Evolutionary conservation across 2,113 vertebrate genomes (phyloP), one percentile per base, ranked within the genome.

Genomic region (Physeter macrocephalus): DNA sequence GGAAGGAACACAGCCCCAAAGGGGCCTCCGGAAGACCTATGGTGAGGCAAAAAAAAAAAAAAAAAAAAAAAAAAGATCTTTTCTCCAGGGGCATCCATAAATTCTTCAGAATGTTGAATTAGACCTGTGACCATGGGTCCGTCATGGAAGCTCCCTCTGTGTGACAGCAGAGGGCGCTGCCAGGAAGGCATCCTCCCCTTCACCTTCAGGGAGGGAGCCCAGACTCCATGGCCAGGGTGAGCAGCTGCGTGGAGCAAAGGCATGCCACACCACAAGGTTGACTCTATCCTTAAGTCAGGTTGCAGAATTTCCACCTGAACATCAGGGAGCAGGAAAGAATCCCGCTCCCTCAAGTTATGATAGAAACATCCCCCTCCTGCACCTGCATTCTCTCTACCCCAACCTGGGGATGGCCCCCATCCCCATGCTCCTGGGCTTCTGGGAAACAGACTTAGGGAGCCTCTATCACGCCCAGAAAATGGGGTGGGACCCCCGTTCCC

Each of bases 161-260:
- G 12, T 2, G 27, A 67, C 88, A 31, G 95, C 95, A 97, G 95
- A 96, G 96, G 84, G 88, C 52, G 81, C 84, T 90, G 39, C 34
- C 43, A 21, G 69, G 43, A 72, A 57, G 25, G 31, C 12, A 3
- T 4, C 54, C 54, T 14, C 8, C 13, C 21, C 62, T 52, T 61
- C 41, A 20, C 36, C 34, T 29, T 17, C 12, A 27, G 23, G 13
- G 21, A 81, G 46, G 69, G 59, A 25, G 27, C 18, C 74, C 74
- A 52, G 74, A 49, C 46, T 52, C 74, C 46, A 52, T 0, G 18
- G 31, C 31, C 31, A 11, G 43, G 0, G 5, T 49, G 43, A 77
- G 10, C 72, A 10, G 27, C 52, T 21, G 54, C 2, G 54, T 57
- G 54, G 1, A 43, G 29, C 61, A 39, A 15, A 61, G 71, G 54